Evolutionary conservation across 2,797 vertebrate species (phyloP).

Genomic region (Alfaro cultratus): DNA sequence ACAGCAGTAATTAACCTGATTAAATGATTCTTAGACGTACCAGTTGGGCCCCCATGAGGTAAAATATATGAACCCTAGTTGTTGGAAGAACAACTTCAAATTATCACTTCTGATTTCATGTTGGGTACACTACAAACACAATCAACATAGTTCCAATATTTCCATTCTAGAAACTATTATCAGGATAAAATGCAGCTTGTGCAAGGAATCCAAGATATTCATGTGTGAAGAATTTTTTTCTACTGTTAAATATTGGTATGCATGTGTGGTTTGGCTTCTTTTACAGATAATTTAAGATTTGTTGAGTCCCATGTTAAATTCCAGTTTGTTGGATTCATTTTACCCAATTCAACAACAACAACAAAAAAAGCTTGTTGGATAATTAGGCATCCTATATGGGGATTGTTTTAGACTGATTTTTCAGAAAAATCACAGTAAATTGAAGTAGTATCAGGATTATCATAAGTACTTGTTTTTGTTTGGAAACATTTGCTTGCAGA

Average conservation of each 20-base stretch:
- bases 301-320: not conserved
- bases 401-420: not conserved
- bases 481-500: not conserved
- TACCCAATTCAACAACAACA: not conserved
- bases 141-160: not conserved
- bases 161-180: not conserved
- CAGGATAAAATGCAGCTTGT: not conserved
- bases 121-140: not conserved
- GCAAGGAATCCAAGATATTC: not conserved
- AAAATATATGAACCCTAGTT: constrained; percentile 23
- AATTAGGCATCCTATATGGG: not conserved
- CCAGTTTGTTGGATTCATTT: not conserved
- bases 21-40: constrained; percentile 77
- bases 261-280: not conserved
- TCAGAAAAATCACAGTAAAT: not conserved
- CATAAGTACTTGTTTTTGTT: not conserved
- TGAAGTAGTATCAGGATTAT: not conserved
- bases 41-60: constrained; percentile 42
- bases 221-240: not conserved
- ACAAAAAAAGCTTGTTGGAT: not conserved
- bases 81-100: not conserved
- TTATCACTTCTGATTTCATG: constrained; percentile 6
- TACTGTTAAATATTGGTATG: not conserved
- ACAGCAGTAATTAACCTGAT: constrained; percentile 77
- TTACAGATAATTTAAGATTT: not conserved